Evolutionary conservation across 1,140 invertebrate species (phyloP).

Genomic region (Tyrophagus putrescentiae): DNA sequence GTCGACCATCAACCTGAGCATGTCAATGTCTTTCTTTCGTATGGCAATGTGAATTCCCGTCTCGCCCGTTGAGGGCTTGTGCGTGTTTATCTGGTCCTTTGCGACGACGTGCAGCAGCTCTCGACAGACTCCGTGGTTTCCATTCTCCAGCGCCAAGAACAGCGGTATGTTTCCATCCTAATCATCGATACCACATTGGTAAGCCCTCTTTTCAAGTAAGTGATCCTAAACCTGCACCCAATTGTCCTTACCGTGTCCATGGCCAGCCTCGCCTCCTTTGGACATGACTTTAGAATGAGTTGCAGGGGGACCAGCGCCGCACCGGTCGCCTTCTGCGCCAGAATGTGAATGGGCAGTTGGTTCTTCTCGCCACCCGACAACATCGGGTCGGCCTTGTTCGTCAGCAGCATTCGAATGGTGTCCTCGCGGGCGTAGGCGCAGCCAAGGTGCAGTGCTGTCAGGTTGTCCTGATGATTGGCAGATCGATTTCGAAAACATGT

Average conservation of each 20-base stretch:
- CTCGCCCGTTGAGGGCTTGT: constrained; percentile 42
- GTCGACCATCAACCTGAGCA: constrained; percentile 77
- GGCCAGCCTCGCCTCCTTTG: constrained; percentile 67
- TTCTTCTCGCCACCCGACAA: constrained; percentile 61
- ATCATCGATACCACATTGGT: background rate
- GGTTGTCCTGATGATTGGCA: constrained; percentile 74
- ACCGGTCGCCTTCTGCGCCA: constrained; percentile 70
- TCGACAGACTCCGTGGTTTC: constrained; percentile 77
- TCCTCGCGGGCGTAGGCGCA: constrained; percentile 86
- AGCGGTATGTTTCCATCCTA: constrained; percentile 84
- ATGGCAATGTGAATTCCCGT: constrained; percentile 80
- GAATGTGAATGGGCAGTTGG: constrained; percentile 78
- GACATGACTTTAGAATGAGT: constrained; percentile 60
- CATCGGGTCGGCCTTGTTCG: constrained; percentile 76
- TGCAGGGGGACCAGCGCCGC: constrained; percentile 74
- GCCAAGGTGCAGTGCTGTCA: constrained; percentile 79
- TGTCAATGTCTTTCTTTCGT: constrained; percentile 69
- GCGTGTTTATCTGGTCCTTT: constrained; percentile 42
- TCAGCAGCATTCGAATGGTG: constrained; percentile 72
- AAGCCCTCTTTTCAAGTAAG: background rate
- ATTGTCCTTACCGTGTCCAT: constrained; percentile 60
- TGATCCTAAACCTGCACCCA: background rate
- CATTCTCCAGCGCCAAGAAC: constrained; percentile 75
- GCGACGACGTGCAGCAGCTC: constrained; percentile 58
- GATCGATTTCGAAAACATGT: no score